phyloP scores from a whole-genome alignment of 2,888 invertebrate genomes.

The Venusia cambrica region DNA sequence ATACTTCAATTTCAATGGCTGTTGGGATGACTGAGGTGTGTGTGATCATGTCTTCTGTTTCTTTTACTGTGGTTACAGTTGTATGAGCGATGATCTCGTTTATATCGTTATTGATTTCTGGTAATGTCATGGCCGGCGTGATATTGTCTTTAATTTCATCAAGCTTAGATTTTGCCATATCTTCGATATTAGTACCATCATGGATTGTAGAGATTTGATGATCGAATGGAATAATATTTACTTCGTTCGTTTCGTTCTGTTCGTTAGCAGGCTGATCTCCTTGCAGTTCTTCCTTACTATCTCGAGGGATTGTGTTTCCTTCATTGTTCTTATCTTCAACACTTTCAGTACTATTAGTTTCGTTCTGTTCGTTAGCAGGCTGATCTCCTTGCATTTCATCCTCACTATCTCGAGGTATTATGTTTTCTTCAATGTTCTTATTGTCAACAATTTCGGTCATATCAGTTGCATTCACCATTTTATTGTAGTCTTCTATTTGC shows the following conservation, averaged over 20 bases:
- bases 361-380: conserved; percentile 9
- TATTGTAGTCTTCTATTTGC: conserved; percentile 1
- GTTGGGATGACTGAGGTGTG: conserved; percentile 18
- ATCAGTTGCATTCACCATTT: conserved; percentile 2
- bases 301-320: conserved; percentile 8
- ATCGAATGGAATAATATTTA: conserved; percentile 8
- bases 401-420: conserved; percentile 5
- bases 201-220: too few species aligned
- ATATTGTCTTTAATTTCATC: conserved; percentile 6
- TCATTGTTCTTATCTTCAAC: conserved; percentile 6
- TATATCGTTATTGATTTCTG: conserved; percentile 15
- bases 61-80: too few species aligned
- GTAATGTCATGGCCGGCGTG: conserved; percentile 10
- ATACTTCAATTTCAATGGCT: conserved; percentile 16
- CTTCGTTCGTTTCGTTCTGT: conserved; percentile 6
- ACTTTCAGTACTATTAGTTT: not conserved
- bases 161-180: conserved; percentile 7
- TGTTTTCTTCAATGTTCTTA: conserved; percentile 12
- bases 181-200: conserved; percentile 3
- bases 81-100: too few species aligned
- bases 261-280: conserved; percentile 18
- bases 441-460: conserved; percentile 1
- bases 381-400: conserved; percentile 21
- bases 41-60: conserved; percentile 4
- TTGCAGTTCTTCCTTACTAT: conserved; percentile 16